Base-by-base conservation (phyloP, 2,113 vertebrate genomes). In the Anguilla japonica region DNA sequence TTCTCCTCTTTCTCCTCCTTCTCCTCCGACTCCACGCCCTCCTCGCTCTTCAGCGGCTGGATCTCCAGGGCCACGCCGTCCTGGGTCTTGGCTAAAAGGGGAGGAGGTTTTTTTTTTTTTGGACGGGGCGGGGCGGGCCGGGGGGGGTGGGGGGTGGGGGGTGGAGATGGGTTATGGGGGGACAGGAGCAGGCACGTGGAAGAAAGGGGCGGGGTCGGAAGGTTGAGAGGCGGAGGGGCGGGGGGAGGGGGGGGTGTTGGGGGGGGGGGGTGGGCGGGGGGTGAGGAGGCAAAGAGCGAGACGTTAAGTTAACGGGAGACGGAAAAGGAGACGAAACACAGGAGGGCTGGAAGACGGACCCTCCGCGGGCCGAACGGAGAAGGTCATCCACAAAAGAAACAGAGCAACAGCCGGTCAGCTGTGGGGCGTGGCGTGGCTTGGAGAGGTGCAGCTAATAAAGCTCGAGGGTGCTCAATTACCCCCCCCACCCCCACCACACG, bases 31-130 rank as follows among this genome's bases (percentile, higher is more conserved):
- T 99, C 98, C 0, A 90, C 90, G 2, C 95, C 97, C 88, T 99
- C 98, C 87, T 98, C 97, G 84, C 97, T 99, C 93, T 99, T 99
- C 93, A 99, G 94, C 0, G 98, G 98, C 88, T 99, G 98, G 92
- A 99, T 99, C 93, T 99, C 98, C 92, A 99, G 93, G 84, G 98
- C 97, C 82, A 99, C 96, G 89, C 98, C 98, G 39, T 99, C 98
- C 93, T 99, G 97, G 91, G 98, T 97, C 94, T 99, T 99, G 91
- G 98, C 98, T 99, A 95, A 0, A 34, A 83, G 92, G 88, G 91
- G 90, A 92, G 46, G 89, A 53, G 50, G 50, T 53, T 82, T 83
- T 79, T 83, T 50, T 34, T 34, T 34, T 34, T 34, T 34, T 34
- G 34, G 34, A 34, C 34, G 34, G 34, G 34, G 34, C 34, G 34